Base-by-base conservation (phyloP, 2,113 vertebrate species). In the Myiozetetes cayanensis region DNA sequence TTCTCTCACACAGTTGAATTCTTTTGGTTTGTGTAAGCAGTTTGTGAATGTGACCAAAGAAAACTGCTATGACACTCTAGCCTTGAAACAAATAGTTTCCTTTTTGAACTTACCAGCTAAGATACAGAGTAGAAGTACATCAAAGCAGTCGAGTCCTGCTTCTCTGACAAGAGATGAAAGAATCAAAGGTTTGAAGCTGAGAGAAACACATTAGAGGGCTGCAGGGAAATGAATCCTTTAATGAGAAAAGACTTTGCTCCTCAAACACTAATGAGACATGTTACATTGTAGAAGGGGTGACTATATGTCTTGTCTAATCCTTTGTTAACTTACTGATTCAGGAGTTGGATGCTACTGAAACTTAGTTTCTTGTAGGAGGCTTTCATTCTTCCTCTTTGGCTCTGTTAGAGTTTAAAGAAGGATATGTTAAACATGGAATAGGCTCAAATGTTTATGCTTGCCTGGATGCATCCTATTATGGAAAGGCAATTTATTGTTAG, bases 101-200 rank as follows among this genome's bases (percentile, higher is more conserved):
- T 30, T 84, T 88, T 81, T 81, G 39, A 95, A 79, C 13, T 86
- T 85, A 31, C 0, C 22, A 56, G 37, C 31, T 68, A 43, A 50
- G 39, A 44, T 61, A 53, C 1, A 30, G 67, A 70, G 71, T 46
- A 76, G 37, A 74, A 84, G 10, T 74, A 47, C 50, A 25, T 95
- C 43, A 59, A 10, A 71, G 55, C 71, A 67, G 30, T 84, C 24
- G 4, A 35, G 61, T 41, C 21, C 19, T 72, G 41, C 41, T 79
- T 72, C 83, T 88, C 33, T 90, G 74, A 84, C 76, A 87, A 22
- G 24, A 92, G 47, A 55, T 77, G 23, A 67, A 83, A 90, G 61
- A 61, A 49, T 70, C 52, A 67, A 88, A 63, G 44, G 43, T 50
- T 53, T 77, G 41, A 89, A 85, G 37, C 65, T 72, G 35, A 25